Evolutionary conservation across 1,140 invertebrate species (phyloP).

Genomic region (Cryptotermes secundus): DNA sequence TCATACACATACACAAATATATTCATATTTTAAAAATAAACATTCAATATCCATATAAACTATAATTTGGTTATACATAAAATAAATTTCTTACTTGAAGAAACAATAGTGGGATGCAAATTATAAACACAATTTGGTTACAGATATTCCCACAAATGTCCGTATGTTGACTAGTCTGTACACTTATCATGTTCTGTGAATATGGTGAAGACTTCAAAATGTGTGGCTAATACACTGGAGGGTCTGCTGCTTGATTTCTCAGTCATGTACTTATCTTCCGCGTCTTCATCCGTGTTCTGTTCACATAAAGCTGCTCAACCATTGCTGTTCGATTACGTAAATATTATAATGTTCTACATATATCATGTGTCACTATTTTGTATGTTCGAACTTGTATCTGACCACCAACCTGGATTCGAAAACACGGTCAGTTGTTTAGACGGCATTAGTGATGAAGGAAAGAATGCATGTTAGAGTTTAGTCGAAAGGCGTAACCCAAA

Average conservation of each 20-base stretch:
- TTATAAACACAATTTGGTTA: not conserved
- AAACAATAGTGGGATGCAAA: not conserved
- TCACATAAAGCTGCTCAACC: not conserved
- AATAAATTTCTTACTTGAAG: not conserved
- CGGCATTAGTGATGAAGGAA: too few relatives aligned
- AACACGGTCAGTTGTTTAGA: too few relatives aligned
- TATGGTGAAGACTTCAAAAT: not conserved
- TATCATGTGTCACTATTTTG: not conserved
- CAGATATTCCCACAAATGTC: not conserved
- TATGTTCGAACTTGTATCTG: too few relatives aligned
- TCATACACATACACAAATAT: not conserved
- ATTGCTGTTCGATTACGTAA: not conserved
- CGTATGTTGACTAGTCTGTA: not conserved
- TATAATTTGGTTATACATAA: not conserved
- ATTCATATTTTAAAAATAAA: not conserved
- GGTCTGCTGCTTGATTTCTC: not conserved
- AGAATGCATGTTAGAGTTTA: too few relatives aligned
- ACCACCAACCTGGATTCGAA: too few relatives aligned
- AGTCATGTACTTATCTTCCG: not conserved
- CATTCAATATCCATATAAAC: not conserved
- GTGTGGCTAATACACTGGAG: not conserved
- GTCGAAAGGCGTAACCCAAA: too few relatives aligned
- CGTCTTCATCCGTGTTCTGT: not conserved
- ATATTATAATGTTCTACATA: not conserved
- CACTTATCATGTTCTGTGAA: not conserved